Percentiles rank a stretch among this genome's conserved stretches.
These are phyloP conservation scores for Laupala kohalensis DNA, from an alignment of 1,140 invertebrate species.

Conservation along the genomic window DNA sequence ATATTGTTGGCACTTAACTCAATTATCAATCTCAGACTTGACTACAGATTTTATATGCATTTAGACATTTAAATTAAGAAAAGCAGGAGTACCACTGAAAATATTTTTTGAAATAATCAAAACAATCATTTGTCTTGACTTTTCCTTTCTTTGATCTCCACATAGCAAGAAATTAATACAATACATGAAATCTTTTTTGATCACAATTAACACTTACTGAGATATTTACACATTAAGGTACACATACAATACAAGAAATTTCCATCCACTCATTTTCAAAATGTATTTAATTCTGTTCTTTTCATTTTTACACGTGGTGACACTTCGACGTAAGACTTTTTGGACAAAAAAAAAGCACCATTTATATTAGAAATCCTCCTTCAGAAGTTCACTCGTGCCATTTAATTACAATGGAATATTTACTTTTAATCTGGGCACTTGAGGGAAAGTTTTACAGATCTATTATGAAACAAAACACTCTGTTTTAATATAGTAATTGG, in stretches of 20 bases:
- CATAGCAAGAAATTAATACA: not conserved
- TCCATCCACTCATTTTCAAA: not conserved
- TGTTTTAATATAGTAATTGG: not conserved
- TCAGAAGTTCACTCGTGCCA: not conserved
- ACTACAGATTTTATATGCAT: not conserved
- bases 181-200: not conserved
- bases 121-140: not conserved
- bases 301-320: not conserved
- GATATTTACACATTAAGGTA: not conserved
- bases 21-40: not conserved
- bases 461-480: not conserved
- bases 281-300: not conserved
- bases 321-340: not conserved
- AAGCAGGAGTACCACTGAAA: not conserved
- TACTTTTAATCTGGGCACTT: not conserved
- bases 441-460: not conserved
- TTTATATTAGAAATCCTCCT: not conserved
- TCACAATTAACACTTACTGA: not conserved
- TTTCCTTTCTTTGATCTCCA: not conserved
- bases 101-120: not conserved
- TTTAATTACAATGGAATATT: not conserved
- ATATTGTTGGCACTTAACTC: not conserved
- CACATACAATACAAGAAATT: not conserved
- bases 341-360: not conserved
- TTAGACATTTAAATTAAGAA: not conserved